A percentile compares a stretch with the other conserved stretches of the same genome.
phyloP scores from a whole-genome alignment of 2,888 invertebrate genomes.

The Aricia artaxerxes region DNA sequence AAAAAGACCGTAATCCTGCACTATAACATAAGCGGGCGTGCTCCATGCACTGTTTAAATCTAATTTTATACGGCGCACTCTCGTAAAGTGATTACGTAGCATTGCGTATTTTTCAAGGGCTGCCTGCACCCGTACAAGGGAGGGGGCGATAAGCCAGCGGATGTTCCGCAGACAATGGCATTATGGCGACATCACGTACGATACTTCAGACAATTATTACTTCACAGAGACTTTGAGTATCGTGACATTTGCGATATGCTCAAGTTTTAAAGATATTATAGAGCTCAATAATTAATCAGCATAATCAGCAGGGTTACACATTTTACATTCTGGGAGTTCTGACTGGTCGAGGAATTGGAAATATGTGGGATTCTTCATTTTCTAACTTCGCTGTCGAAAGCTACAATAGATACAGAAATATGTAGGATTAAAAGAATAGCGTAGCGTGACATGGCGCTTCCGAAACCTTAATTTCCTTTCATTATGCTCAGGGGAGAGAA shows the following conservation, averaged over 20 bases:
- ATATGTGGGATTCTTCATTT: not conserved
- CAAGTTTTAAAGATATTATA: not conserved
- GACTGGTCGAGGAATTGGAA: not conserved
- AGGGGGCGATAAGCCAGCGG: slow-evolving; percentile 37
- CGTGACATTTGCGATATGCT: not conserved
- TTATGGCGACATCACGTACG: slow-evolving; percentile 23
- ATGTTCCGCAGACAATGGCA: slow-evolving; percentile 37
- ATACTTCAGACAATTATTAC: slow-evolving; percentile 28
- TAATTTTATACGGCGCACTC: slow-evolving; percentile 30
- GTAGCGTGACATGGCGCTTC: too few relatives aligned
- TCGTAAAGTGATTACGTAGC: slow-evolving; percentile 31
- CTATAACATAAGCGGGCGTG: slow-evolving; percentile 8
- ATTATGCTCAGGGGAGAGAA: too few relatives aligned
- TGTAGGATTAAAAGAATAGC: too few relatives aligned
- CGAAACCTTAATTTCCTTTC: too few relatives aligned
- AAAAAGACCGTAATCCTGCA: not conserved
- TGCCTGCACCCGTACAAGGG: slow-evolving; percentile 38
- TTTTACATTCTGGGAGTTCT: not conserved
- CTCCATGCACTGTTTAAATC: slow-evolving; percentile 15
- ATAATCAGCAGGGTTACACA: not conserved
- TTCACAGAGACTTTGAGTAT: slow-evolving; percentile 17
- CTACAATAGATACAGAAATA: too few relatives aligned
- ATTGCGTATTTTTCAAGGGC: slow-evolving; percentile 31
- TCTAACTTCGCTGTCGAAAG: too few relatives aligned
- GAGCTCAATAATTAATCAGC: not conserved